phyloP scores from a whole-genome alignment of 2,113 vertebrate species.

The Sminthopsis crassicaudata region DNA sequence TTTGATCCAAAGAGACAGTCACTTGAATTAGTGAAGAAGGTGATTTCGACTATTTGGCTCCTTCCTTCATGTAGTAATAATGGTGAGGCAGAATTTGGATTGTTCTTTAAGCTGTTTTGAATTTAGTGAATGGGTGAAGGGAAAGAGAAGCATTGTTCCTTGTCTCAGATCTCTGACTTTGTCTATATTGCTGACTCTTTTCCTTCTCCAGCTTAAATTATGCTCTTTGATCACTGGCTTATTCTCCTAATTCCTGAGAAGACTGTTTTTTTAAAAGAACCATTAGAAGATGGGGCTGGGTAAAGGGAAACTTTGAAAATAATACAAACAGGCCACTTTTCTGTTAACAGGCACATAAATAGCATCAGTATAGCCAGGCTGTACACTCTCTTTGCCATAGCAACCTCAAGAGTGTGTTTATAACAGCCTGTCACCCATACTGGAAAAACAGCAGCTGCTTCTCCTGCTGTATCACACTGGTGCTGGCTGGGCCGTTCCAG shows the following conservation, averaged over 20 bases:
- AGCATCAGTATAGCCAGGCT: slow-evolving; percentile 69
- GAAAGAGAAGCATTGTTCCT: neutral
- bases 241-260: slow-evolving; percentile 55
- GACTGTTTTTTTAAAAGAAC: slow-evolving; percentile 29
- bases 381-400: slow-evolving; percentile 81
- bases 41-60: neutral
- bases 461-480: neutral
- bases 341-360: slow-evolving; percentile 76
- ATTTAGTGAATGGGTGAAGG: neutral
- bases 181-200: fast-evolving
- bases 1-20: neutral
- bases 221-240: neutral
- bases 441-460: slow-evolving; percentile 74
- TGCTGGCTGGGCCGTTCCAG: neutral
- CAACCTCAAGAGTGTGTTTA: slow-evolving; percentile 77
- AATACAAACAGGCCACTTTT: slow-evolving; percentile 72
- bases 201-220: neutral
- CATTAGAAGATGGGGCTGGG: slow-evolving; percentile 56
- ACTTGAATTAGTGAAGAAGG: neutral
- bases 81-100: neutral
- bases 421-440: slow-evolving; percentile 50
- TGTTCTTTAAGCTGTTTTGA: neutral
- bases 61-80: neutral
- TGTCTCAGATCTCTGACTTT: neutral
- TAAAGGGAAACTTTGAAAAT: slow-evolving; percentile 74